Base-by-base conservation (phyloP, 2,113 vertebrate genomes). In the Datnioides undecimradiatus region DNA sequence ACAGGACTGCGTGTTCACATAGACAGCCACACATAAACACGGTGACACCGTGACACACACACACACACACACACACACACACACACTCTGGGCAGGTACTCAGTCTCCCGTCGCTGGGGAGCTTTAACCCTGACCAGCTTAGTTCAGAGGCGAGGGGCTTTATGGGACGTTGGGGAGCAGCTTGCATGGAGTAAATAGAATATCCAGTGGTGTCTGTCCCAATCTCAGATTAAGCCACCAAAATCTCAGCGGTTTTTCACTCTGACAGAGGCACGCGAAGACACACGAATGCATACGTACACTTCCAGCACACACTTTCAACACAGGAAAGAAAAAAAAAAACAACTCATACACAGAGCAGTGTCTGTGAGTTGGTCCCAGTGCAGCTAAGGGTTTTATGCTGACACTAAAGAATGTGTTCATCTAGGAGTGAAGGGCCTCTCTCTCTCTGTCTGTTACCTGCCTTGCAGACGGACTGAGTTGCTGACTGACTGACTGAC, bases 61-160 rank as follows among this genome's bases (percentile, higher is more conserved):
- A n/a, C n/a, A n/a, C n/a, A n/a, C n/a, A n/a, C n/a, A 79, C 52
- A 10, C 45, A 46, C 45, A 13, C 11, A 62, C 23, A 27, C 23
- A 27, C 74, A 76, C 83, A 45, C 68, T 65, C 41, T 52, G 3
- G 78, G 85, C 80, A 92, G 91, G 88, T 92, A 91, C 89, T 89
- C 80, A 23, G 79, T 87, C 88, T 82, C 54, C 52, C 2, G 79
- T 90, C 86, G 51, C 87, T 75, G 82, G 89, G 87, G 88, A 90
- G 88, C 79, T 82, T 87, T 90, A 92, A 93, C 90, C 89, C 87
- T 23, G 86, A 77, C 87, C 78, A 74, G 83, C 86, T 92, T 87
- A 90, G 86, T 89, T 90, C 85, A 88, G 81, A 88, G 66, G 85
- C 52, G 13, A 77, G 73, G 66, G 77, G 89, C 85, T 90, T 92